phyloP scores from a whole-genome alignment of 2,797 vertebrate species.

The Sylvilagus floridanus region DNA sequence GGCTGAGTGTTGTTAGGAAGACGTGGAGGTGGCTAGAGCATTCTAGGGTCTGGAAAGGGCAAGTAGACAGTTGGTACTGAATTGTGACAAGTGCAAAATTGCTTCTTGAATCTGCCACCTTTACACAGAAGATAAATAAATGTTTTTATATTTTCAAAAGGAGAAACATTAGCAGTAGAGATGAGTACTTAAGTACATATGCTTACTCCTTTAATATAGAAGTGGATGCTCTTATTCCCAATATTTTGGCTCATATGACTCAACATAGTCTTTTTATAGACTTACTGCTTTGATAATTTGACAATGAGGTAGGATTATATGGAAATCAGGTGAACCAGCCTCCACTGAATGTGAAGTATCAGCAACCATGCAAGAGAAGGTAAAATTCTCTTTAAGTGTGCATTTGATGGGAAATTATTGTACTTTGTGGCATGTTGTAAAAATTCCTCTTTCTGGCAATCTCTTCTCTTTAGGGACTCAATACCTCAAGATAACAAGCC shows the following conservation, averaged over 20 bases:
- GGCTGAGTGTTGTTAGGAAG: neutral
- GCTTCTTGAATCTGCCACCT: neutral
- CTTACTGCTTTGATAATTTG: neutral
- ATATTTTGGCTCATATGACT: neutral
- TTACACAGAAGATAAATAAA: neutral
- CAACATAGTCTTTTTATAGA: neutral
- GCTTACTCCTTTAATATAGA: neutral
- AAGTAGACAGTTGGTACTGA: neutral
- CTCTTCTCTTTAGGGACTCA: neutral
- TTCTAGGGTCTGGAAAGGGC: neutral
- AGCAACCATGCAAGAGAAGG: neutral
- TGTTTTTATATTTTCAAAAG: neutral
- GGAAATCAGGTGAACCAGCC: neutral
- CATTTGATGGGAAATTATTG: neutral
- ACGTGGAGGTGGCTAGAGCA: neutral
- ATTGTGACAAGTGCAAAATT: neutral
- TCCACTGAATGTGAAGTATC: neutral
- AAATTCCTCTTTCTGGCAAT: neutral
- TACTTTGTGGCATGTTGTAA: conserved; percentile 19
- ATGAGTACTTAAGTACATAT: neutral
- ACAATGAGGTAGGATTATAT: neutral
- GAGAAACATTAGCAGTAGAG: neutral
- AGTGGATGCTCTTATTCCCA: neutral
- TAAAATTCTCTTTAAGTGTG: neutral
- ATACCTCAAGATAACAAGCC: neutral